Evolutionary conservation across 1,140 invertebrate genomes (phyloP), one percentile per base, ranked within the genome.

Genomic region (Eubasilissa regina): DNA sequence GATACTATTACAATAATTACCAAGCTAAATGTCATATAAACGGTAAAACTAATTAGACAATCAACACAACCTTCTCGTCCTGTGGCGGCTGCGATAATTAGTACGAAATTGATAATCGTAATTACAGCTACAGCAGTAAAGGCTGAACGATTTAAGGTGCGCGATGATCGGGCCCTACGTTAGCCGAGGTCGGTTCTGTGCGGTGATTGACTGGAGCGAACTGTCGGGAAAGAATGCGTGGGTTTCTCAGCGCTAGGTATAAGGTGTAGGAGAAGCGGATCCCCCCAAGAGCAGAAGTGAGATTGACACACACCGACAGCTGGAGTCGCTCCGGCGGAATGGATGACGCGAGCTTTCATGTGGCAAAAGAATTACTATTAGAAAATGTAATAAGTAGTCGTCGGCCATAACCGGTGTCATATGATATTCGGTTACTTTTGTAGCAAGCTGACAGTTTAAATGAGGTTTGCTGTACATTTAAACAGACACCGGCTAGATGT

Each of bases 281-380:
- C 60, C 60, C 19, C 60, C 60, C 17, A 6, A 60, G 35, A 64
- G 10, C 19, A 64, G 60, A 11, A 68, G 48, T 64, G 58, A 76
- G 79, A 80, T 76, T 80, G 79, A 80, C 79, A 51, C 51, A 43
- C 74, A 47, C 74, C 76, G 73, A 80, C 78, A 79, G 78, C 70
- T 60, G 60, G 53, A 79, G 21, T 12, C 25, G 60, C 60, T 64
- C 25, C 35, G 60, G 8, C 60, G 60, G 60, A 43, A 64, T 64
- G 35, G 55, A 13, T 58, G 58, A 25, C 8, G 60, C 35, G 60
- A 64, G 21, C 60, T 64, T 64, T 64, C 60, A 64, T 64, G 60
- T 64, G 60, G 60, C 60, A 43, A 44, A 64, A 64, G 60, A 64
- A 64, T 64, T 64, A 64, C 48, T 15, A 51, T 51, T 51, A 13